These are phyloP conservation scores for Lamprologus sp. DNA, from an alignment of 2,113 vertebrate genomes.

Conservation along the genomic window DNA sequence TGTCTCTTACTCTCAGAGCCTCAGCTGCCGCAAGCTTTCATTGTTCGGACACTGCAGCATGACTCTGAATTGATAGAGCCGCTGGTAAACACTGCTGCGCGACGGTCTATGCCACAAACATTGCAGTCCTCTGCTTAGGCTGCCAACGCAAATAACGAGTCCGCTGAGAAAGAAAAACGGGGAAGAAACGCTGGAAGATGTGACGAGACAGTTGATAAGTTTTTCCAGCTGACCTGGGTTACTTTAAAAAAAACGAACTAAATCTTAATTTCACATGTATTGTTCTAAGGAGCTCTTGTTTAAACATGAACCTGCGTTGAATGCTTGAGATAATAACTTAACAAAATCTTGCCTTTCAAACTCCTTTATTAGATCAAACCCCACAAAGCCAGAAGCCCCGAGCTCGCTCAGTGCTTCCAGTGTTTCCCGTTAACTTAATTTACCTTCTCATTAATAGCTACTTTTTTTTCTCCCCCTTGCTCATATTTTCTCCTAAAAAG, in stretches of 20 bases:
- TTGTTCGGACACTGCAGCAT: slow-evolving; percentile 53
- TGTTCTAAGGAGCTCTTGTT: background rate
- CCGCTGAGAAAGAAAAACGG: background rate
- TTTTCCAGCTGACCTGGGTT: background rate
- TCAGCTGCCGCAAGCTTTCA: slow-evolving; percentile 60
- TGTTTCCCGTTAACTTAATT: background rate
- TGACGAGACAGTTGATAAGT: background rate
- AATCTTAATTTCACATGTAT: background rate
- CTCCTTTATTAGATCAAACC: background rate
- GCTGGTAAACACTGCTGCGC: slow-evolving; percentile 34
- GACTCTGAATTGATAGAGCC: slow-evolving; percentile 53
- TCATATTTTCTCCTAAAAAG: background rate
- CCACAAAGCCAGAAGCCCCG: background rate
- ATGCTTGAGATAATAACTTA: background rate
- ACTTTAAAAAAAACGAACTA: background rate
- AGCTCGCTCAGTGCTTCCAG: background rate
- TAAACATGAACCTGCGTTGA: background rate
- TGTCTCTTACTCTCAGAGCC: slow-evolving; percentile 46
- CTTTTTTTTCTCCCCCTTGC: background rate
- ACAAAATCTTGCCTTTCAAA: background rate
- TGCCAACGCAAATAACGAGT: slow-evolving; percentile 25
- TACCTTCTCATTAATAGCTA: background rate
- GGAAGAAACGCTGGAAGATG: background rate
- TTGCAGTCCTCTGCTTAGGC: background rate
- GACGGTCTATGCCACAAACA: background rate